Evolutionary conservation across 2,113 vertebrate genomes (phyloP).

Genomic region (Eurypyga helias): DNA sequence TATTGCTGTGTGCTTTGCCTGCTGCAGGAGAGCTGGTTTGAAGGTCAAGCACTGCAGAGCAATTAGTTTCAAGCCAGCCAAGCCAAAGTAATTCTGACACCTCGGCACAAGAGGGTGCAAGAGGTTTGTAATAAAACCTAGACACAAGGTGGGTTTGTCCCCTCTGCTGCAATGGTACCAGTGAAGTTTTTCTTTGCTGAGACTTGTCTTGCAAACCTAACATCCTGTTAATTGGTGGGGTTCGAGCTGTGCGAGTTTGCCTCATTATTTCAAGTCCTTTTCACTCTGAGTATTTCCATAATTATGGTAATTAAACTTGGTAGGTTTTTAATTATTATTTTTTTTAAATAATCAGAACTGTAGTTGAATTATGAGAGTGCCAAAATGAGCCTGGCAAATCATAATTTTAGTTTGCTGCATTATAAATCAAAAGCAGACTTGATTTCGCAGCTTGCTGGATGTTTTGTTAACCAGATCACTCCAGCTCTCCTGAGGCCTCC

Average conservation of each 20-base stretch:
- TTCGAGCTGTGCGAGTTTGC: not conserved
- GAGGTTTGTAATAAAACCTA: slow-evolving; percentile 33
- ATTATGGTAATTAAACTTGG: slow-evolving; percentile 47
- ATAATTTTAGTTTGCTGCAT: slow-evolving; percentile 34
- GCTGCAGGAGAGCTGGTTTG: not conserved
- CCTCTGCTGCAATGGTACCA: not conserved
- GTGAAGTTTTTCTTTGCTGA: not conserved
- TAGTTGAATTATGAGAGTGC: slow-evolving; percentile 55
- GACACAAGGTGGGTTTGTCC: not conserved
- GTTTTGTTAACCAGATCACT: slow-evolving; percentile 66
- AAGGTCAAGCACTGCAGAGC: slow-evolving; percentile 52
- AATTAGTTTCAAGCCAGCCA: not conserved
- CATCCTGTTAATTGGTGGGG: slow-evolving; percentile 6
- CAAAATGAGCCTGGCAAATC: slow-evolving; percentile 58
- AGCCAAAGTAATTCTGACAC: slow-evolving; percentile 7
- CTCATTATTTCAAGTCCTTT: slow-evolving; percentile 50
- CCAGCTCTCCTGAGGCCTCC: not conserved
- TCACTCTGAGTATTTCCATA: slow-evolving; percentile 40
- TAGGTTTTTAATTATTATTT: slow-evolving; percentile 50
- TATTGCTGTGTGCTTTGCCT: not conserved
- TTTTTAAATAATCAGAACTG: slow-evolving; percentile 29
- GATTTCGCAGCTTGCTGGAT: slow-evolving; percentile 55
- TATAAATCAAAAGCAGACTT: slow-evolving; percentile 68
- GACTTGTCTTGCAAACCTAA: not conserved
- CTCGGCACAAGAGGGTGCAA: slow-evolving; percentile 61